These are phyloP conservation scores for Melanaphis sacchari DNA, from an alignment of 1,140 invertebrate species.

Conservation along the genomic window DNA sequence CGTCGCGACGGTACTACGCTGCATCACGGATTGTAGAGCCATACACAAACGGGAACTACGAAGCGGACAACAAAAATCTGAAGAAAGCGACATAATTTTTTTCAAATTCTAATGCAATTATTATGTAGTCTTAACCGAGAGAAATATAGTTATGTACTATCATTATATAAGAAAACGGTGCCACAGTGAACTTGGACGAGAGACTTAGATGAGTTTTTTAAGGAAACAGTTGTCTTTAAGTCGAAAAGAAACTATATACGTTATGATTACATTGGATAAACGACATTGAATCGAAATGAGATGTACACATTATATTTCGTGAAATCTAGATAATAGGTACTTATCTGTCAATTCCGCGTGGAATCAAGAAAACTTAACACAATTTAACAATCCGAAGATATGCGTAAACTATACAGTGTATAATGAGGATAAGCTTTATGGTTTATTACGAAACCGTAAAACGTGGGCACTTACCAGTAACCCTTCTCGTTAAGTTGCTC, in stretches of 20 bases:
- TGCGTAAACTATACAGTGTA: no score
- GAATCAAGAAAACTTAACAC: background rate
- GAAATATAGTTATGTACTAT: background rate
- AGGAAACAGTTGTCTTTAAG: background rate
- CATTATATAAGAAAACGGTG: background rate
- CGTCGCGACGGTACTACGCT: background rate
- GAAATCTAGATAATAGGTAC: background rate
- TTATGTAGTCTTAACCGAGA: background rate
- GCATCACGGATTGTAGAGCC: background rate
- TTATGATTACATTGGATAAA: background rate
- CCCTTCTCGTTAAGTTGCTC: no score
- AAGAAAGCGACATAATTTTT: background rate
- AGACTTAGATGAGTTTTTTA: background rate
- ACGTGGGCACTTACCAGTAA: no score
- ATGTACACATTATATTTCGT: background rate
- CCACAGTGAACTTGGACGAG: background rate
- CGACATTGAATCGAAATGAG: background rate
- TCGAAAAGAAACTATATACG: background rate
- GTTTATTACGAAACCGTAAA: no score
- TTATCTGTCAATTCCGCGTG: background rate
- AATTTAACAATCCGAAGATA: background rate
- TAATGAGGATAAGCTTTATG: no score
- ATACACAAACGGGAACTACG: background rate
- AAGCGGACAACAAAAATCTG: background rate
- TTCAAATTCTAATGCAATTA: background rate